Evolutionary conservation across 2,797 vertebrate species (phyloP).

Genomic region (Sciurus carolinensis): DNA sequence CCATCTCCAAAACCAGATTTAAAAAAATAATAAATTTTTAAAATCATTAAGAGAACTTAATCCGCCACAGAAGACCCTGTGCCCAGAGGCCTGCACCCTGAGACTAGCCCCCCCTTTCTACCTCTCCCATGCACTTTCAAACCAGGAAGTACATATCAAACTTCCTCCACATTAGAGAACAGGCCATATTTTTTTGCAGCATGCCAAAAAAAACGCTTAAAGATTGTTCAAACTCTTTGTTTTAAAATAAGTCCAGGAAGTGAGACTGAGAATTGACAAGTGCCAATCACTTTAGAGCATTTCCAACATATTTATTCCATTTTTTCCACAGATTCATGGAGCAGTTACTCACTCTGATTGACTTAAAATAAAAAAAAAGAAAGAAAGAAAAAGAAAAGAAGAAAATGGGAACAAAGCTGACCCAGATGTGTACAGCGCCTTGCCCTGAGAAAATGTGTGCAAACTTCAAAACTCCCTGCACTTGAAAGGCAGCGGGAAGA

Average conservation of each 20-base stretch:
- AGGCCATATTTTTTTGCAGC: conserved; percentile 6
- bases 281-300: conserved; percentile 56
- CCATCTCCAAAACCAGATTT: not conserved
- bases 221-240: conserved; percentile 40
- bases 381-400: conserved; percentile 65
- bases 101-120: not conserved
- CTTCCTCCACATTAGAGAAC: conserved; percentile 65
- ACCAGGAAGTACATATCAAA: conserved; percentile 48
- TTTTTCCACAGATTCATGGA: conserved; percentile 72
- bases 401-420: conserved; percentile 79
- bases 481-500: conserved; percentile 3
- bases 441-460: conserved; percentile 69
- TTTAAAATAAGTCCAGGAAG: conserved; percentile 75
- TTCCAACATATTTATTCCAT: conserved; percentile 80
- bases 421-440: conserved; percentile 77
- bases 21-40: not conserved
- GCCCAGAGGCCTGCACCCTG: not conserved
- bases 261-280: conserved; percentile 55
- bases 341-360: conserved; percentile 72
- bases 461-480: conserved; percentile 38
- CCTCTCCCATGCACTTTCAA: conserved; percentile 15
- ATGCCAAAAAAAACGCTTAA: conserved; percentile 67
- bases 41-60: not conserved
- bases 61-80: not conserved
- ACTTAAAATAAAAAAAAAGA: conserved; percentile 54